These are phyloP conservation scores for Stenodema calcarata DNA, from an alignment of 2,888 invertebrate genomes.

Conservation along the genomic window DNA sequence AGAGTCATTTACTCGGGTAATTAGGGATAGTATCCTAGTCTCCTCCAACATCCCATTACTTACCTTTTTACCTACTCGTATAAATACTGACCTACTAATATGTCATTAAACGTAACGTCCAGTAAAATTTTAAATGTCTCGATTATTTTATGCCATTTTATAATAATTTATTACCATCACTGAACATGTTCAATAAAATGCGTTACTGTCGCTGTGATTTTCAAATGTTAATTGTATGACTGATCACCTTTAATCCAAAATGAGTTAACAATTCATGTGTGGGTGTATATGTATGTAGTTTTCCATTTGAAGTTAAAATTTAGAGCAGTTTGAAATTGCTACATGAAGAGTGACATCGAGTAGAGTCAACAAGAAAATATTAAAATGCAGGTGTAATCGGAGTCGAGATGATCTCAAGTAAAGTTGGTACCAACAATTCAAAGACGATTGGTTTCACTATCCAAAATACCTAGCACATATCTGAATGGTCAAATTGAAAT, in stretches of 20 bases:
- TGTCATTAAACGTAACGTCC: not conserved
- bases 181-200: constrained; percentile 14
- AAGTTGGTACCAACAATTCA: too few species aligned
- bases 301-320: too few species aligned
- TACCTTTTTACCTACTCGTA: not conserved
- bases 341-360: too few species aligned
- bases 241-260: not conserved
- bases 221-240: not conserved
- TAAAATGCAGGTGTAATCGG: too few species aligned
- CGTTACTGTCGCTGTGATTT: constrained; percentile 13
- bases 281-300: too few species aligned
- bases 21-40: not conserved
- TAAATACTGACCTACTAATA: not conserved
- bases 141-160: constrained; percentile 4
- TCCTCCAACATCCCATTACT: not conserved
- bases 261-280: too few species aligned
- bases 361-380: too few species aligned
- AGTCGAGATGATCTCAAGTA: too few species aligned
- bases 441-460: too few species aligned
- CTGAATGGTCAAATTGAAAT: too few species aligned
- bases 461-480: too few species aligned
- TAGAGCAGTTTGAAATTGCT: too few species aligned
- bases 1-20: not conserved
- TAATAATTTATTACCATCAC: not conserved
- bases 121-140: not conserved